A percentile compares a stretch with the other conserved stretches of the same genome.
These are phyloP conservation scores for Drosophila oshimai DNA, from an alignment of 1,140 invertebrate species.

Conservation along the genomic window DNA sequence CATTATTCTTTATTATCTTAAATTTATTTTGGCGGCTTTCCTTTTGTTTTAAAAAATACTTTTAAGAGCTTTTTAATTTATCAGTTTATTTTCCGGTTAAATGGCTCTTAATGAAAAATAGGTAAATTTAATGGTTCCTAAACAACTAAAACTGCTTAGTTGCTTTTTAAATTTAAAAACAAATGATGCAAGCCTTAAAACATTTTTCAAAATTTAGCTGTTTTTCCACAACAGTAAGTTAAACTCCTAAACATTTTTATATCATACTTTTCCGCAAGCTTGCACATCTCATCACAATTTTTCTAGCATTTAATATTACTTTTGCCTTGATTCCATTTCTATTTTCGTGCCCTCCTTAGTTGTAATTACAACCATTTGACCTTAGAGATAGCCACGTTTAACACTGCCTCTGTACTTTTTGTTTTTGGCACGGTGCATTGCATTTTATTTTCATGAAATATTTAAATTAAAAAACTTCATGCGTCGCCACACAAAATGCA, in stretches of 20 bases:
- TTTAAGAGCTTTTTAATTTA: too few species aligned
- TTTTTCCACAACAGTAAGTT: neutral
- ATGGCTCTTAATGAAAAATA: too few species aligned
- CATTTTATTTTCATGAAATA: conserved; percentile 55
- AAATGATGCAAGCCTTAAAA: too few species aligned
- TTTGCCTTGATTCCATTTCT: neutral
- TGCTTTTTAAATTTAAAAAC: too few species aligned
- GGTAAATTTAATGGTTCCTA: too few species aligned
- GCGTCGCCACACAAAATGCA: conserved; percentile 55
- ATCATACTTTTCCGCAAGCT: neutral
- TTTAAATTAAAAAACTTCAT: conserved; percentile 64
- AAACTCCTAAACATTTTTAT: neutral
- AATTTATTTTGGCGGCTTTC: too few species aligned
- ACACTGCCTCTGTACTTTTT: neutral
- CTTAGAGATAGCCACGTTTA: conserved; percentile 13
- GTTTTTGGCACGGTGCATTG: conserved; percentile 3
- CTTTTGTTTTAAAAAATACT: too few species aligned
- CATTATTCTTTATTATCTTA: neutral
- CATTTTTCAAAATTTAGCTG: too few species aligned
- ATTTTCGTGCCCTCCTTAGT: neutral
- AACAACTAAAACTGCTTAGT: too few species aligned
- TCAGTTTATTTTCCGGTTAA: too few species aligned
- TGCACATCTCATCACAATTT: neutral
- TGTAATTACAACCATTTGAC: conserved; percentile 34
- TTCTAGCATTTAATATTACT: neutral